phyloP scores from a whole-genome alignment of 2,113 vertebrate genomes.

The Recurvirostra avosetta region DNA sequence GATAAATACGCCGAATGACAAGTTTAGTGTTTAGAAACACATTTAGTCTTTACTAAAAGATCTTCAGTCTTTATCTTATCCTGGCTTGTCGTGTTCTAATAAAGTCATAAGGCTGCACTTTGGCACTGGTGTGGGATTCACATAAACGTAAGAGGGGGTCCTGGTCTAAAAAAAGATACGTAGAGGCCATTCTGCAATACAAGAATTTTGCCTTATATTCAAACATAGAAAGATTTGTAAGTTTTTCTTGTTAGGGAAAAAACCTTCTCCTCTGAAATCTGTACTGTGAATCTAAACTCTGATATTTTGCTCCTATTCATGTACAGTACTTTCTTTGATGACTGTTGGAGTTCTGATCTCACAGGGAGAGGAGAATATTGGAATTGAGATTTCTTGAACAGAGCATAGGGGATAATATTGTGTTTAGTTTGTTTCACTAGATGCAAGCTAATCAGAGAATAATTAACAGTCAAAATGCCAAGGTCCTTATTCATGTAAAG shows the following conservation, averaged over 20 bases:
- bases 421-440: conserved; percentile 35
- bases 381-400: conserved; percentile 37
- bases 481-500: conserved; percentile 24
- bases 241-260: background rate
- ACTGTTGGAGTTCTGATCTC: conserved; percentile 56
- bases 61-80: background rate
- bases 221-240: background rate
- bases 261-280: background rate
- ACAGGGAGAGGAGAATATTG: conserved; percentile 46
- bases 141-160: background rate
- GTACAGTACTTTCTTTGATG: conserved; percentile 53
- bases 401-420: conserved; percentile 27
- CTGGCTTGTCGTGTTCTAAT: background rate
- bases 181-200: background rate
- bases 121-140: background rate
- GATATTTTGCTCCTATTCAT: conserved; percentile 31
- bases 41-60: background rate
- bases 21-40: background rate
- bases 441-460: conserved; percentile 49
- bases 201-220: background rate
- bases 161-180: background rate
- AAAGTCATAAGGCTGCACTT: background rate
- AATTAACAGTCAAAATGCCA: conserved; percentile 60
- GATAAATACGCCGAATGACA: background rate
- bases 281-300: conserved; percentile 29